These are phyloP conservation scores for Acleris emargana DNA, from an alignment of 2,888 invertebrate species.

Conservation along the genomic window DNA sequence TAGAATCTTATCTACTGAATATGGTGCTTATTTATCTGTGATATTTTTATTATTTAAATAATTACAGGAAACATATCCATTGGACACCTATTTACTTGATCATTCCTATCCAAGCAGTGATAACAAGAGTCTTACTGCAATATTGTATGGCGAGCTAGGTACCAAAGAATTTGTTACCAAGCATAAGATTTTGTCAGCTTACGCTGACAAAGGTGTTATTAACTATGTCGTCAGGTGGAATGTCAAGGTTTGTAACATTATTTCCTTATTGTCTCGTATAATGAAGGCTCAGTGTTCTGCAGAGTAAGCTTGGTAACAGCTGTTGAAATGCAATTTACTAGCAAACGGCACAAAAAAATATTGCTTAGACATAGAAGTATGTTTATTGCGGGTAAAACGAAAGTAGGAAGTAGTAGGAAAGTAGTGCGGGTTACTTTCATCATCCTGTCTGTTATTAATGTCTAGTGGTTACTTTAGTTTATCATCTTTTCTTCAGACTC, in stretches of 20 bases:
- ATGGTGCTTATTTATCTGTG: not conserved
- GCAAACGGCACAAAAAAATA: too few relatives aligned
- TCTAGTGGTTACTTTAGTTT: not conserved
- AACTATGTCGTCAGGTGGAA: conserved; percentile 96
- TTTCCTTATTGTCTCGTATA: too few relatives aligned
- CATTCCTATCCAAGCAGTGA: conserved; percentile 92
- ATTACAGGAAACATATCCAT: conserved; percentile 64
- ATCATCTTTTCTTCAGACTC: conserved; percentile 51
- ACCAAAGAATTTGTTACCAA: conserved; percentile 88
- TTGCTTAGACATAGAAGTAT: too few relatives aligned
- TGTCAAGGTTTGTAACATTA: conserved; percentile 85
- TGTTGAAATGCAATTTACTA: too few relatives aligned
- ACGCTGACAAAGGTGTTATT: conserved; percentile 88
- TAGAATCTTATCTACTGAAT: not conserved
- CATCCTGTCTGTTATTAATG: too few relatives aligned
- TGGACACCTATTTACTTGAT: conserved; percentile 90
- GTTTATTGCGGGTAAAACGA: too few relatives aligned
- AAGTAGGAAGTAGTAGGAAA: too few relatives aligned
- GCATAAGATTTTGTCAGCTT: conserved; percentile 88
- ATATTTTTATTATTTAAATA: not conserved
- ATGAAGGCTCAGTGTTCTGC: too few relatives aligned
- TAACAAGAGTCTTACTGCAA: conserved; percentile 87
- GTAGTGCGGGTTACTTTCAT: too few relatives aligned
- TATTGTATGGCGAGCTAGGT: conserved; percentile 96
- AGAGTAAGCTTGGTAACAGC: too few relatives aligned